phyloP scores from a whole-genome alignment of 2,113 vertebrate species.

The Probosciger aterrimus region DNA sequence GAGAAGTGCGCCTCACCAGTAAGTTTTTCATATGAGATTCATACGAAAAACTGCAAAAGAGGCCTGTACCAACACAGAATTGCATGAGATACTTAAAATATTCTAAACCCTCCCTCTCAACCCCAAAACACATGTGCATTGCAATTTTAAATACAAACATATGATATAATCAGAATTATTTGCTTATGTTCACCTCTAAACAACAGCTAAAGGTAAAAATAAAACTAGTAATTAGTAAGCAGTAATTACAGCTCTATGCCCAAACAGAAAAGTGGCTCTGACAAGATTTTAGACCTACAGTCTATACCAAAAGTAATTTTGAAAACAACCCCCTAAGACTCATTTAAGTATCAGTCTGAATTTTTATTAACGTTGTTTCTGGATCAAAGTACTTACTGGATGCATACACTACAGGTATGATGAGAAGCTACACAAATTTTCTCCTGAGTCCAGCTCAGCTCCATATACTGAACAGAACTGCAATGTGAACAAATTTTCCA shows the following conservation, averaged over 20 bases:
- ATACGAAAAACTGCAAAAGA: not conserved
- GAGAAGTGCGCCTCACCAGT: not conserved
- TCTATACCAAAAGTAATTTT: not conserved
- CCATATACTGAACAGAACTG: not conserved
- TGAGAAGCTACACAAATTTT: not conserved
- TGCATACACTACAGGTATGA: not conserved
- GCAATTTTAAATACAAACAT: not conserved
- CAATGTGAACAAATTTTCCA: not conserved
- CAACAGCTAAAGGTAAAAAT: not conserved
- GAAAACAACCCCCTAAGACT: not conserved
- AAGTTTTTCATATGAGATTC: not conserved
- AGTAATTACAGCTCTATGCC: not conserved
- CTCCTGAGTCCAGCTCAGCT: not conserved
- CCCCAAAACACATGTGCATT: not conserved
- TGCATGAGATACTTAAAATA: not conserved
- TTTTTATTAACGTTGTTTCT: not conserved
- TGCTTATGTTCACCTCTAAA: not conserved
- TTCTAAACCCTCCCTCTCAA: not conserved
- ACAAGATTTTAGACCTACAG: not conserved
- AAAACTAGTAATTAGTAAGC: not conserved
- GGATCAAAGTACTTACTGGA: not conserved
- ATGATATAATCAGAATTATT: not conserved
- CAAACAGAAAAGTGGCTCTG: not conserved
- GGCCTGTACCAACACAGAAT: not conserved
- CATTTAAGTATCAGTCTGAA: not conserved